These are phyloP conservation scores for Ochotona curzoniae DNA, from an alignment of 2,113 vertebrate genomes.

Conservation along the genomic window DNA sequence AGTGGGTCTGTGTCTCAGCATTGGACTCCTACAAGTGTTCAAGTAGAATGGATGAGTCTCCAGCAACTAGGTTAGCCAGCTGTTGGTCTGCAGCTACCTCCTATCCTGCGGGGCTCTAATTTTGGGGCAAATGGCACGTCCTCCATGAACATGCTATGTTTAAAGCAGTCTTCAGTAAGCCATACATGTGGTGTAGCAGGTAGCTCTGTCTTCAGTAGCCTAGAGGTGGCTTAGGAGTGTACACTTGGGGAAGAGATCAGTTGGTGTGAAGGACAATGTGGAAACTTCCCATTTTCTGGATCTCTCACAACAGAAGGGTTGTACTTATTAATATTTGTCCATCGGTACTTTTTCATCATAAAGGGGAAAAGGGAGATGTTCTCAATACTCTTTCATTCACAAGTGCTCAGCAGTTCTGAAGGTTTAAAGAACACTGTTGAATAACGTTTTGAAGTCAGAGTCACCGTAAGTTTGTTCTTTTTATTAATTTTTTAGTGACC, in stretches of 20 bases:
- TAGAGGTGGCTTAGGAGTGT: not conserved
- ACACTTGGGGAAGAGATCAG: not conserved
- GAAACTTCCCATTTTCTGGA: not conserved
- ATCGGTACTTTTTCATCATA: not conserved
- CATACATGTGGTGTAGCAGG: not conserved
- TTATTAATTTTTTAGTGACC: conserved; percentile 24
- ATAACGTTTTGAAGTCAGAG: conserved; percentile 39
- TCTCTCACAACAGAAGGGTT: not conserved
- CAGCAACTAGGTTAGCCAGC: not conserved
- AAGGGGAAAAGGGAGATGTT: not conserved
- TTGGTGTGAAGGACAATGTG: not conserved
- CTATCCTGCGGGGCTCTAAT: not conserved
- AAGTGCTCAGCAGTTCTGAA: not conserved
- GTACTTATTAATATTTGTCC: not conserved
- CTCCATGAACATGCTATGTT: not conserved
- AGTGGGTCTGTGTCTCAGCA: not conserved
- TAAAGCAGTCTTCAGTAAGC: not conserved
- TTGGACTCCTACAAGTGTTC: not conserved
- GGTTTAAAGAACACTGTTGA: not conserved
- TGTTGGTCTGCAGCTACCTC: not conserved
- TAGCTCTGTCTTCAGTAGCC: not conserved
- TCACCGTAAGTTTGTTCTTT: conserved; percentile 20
- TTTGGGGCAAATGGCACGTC: conserved; percentile 16
- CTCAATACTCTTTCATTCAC: not conserved
- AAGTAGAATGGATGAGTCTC: not conserved